Conservation (phyloP, 1,140 invertebrate genomes). For the Drosophila punjabiensis region DNA sequence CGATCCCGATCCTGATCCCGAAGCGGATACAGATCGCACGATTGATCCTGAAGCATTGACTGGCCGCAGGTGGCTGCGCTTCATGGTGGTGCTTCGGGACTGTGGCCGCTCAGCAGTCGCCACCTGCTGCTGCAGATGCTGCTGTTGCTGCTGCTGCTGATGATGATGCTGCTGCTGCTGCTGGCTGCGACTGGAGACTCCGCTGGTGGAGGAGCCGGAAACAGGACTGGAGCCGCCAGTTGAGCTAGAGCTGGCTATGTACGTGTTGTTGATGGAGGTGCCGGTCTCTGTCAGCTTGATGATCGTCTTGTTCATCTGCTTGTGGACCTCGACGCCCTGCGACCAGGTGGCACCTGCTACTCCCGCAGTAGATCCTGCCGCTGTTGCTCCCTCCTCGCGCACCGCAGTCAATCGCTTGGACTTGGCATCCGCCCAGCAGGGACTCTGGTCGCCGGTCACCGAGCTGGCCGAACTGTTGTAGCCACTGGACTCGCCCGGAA, state of each 20-base stretch:
- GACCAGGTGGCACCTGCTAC: conserved; percentile 47
- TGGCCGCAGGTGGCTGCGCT: conserved; percentile 41
- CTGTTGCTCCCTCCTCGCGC: conserved; percentile 85
- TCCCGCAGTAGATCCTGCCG: background rate
- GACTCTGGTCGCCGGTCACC: conserved; percentile 90
- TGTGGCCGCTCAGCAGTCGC: conserved; percentile 10
- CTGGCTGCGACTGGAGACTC: conserved; percentile 11
- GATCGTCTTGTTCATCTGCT: conserved; percentile 88
- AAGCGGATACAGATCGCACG: background rate
- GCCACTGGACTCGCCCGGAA: conserved; percentile 92
- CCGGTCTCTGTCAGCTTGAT: conserved; percentile 89
- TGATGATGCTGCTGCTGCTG: background rate
- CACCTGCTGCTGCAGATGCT: background rate
- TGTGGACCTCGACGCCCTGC: conserved; percentile 43
- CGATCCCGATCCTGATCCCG: background rate
- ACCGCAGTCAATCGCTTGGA: conserved; percentile 89
- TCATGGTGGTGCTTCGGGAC: conserved; percentile 62
- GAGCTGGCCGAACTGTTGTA: conserved; percentile 93
- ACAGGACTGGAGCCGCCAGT: conserved; percentile 1
- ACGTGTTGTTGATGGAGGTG: conserved; percentile 86
- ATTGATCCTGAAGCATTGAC: conserved; percentile 8
- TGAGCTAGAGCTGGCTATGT: conserved; percentile 40
- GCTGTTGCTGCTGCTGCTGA: background rate
- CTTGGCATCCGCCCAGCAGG: conserved; percentile 87
- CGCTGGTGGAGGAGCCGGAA: conserved; percentile 10